phyloP scores from a whole-genome alignment of 1,140 invertebrate genomes.

The Himalopsyche phryganea region DNA sequence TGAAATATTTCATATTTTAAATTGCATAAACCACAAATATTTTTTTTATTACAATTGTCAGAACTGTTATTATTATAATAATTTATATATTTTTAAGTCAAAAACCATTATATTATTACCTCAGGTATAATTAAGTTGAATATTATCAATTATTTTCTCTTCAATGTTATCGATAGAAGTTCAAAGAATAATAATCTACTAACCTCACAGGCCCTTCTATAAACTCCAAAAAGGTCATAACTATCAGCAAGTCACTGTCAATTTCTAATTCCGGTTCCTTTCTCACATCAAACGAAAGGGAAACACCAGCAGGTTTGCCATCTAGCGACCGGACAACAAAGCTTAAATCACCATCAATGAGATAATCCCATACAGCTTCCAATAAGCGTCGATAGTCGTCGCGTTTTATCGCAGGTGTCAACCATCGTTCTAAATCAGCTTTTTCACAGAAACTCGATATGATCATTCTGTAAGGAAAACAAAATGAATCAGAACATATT shows the following conservation, averaged over 20 bases:
- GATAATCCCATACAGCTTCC: constrained; percentile 60
- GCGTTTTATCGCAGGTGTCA: constrained; percentile 60
- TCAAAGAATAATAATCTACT: constrained; percentile 32
- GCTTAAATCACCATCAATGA: constrained; percentile 67
- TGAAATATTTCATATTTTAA: no score
- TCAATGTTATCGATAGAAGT: no score
- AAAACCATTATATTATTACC: no score
- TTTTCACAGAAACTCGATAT: constrained; percentile 79
- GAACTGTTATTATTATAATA: no score
- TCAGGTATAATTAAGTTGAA: no score
- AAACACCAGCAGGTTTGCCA: constrained; percentile 57
- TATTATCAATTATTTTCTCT: no score
- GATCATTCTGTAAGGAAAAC: constrained; percentile 63
- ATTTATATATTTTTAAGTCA: no score
- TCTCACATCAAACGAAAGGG: constrained; percentile 74
- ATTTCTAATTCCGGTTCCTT: constrained; percentile 72
- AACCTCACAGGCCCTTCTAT: constrained; percentile 70
- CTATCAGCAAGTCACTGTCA: constrained; percentile 61
- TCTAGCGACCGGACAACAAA: constrained; percentile 58
- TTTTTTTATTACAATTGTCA: no score
- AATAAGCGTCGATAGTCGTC: constrained; percentile 67
- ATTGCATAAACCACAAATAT: no score
- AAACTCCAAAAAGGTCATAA: constrained; percentile 76
- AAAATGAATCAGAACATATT: constrained; percentile 3
- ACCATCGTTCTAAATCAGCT: constrained; percentile 76